phyloP scores from a whole-genome alignment of 2,113 vertebrate genomes.

The Limanda limanda region DNA sequence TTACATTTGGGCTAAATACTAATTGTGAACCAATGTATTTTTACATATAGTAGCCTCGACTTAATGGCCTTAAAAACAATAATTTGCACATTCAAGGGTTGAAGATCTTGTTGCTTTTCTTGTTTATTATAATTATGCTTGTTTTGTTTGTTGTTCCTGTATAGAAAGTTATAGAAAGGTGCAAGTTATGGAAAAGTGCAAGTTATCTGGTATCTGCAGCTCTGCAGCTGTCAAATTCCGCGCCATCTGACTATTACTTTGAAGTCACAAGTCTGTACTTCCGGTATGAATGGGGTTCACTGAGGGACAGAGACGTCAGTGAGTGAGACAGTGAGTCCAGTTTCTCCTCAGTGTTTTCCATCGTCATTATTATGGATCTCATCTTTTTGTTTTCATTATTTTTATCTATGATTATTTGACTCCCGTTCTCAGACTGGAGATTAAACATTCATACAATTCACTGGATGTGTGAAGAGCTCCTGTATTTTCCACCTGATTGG shows the following conservation, averaged over 20 bases:
- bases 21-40: too few relatives aligned
- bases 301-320: slow-evolving; percentile 11
- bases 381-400: not conserved
- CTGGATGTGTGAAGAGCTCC: not conserved
- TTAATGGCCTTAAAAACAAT: not conserved
- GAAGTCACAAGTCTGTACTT: not conserved
- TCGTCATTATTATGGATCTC: slow-evolving; percentile 8
- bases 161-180: too few relatives aligned
- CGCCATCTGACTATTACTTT: slow-evolving; percentile 1
- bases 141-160: not conserved
- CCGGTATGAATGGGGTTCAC: not conserved
- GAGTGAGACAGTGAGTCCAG: slow-evolving; percentile 13
- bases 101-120: not conserved
- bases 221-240: too few relatives aligned
- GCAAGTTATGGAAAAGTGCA: too few relatives aligned
- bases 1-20: too few relatives aligned
- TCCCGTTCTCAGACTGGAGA: not conserved
- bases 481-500: not conserved
- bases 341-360: slow-evolving; percentile 7
- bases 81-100: not conserved
- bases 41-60: not conserved
- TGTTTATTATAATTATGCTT: not conserved
- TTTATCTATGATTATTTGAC: too few relatives aligned
- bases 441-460: not conserved
- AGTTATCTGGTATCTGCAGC: not conserved